These are phyloP conservation scores for Apteryx mantelli DNA, from an alignment of 2,113 vertebrate genomes.

Conservation along the genomic window DNA sequence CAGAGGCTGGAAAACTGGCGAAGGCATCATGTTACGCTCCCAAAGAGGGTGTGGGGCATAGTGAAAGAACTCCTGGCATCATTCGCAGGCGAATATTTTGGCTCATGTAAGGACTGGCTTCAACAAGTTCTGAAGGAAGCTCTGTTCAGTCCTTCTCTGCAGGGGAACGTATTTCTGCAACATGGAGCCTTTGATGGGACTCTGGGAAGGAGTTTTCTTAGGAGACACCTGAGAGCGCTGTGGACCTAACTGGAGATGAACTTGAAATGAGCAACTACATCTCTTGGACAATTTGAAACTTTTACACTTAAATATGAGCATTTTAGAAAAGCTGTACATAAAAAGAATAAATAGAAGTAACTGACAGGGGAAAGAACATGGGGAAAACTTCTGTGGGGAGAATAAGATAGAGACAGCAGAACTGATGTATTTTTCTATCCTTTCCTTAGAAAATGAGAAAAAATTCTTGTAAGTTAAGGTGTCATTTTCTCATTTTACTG, in stretches of 20 bases:
- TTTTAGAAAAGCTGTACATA: neutral
- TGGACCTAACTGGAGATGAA: neutral
- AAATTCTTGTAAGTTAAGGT: neutral
- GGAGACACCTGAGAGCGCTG: neutral
- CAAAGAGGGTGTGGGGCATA: neutral
- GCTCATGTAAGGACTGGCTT: neutral
- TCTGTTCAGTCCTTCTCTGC: neutral
- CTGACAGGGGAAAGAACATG: neutral
- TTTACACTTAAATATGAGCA: neutral
- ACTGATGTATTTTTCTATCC: neutral
- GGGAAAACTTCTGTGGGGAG: neutral
- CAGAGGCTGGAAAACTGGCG: slow-evolving; percentile 16
- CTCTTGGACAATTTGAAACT: neutral
- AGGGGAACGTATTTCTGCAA: neutral
- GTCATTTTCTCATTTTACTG: neutral
- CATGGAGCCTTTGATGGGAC: neutral
- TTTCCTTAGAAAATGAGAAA: neutral
- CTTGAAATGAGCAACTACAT: neutral
- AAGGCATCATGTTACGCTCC: neutral
- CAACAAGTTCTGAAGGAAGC: slow-evolving; percentile 27
- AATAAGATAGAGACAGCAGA: neutral
- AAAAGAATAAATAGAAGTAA: neutral
- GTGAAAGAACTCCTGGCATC: neutral
- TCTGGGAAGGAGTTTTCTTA: neutral
- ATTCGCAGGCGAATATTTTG: neutral